Conservation (phyloP, 2,888 invertebrate genomes). For the Spodoptera picta region DNA sequence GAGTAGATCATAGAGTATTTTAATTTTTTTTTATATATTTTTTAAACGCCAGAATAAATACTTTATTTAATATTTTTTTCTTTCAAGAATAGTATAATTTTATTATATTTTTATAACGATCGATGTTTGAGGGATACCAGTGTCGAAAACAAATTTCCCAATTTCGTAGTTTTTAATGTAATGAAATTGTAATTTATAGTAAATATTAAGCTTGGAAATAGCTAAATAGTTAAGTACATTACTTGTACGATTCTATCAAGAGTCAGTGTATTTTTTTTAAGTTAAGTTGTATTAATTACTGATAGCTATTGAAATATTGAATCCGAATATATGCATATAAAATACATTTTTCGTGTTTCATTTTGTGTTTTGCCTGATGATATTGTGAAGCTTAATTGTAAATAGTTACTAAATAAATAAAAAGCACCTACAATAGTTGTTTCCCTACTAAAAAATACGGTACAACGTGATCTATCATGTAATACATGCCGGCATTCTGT, state of each 20-base stretch:
- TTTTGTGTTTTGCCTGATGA: slow-evolving; percentile 47
- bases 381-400: neutral
- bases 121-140: slow-evolving; percentile 52
- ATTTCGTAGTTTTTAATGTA: slow-evolving; percentile 75
- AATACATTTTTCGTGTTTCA: slow-evolving; percentile 76
- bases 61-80: slow-evolving; percentile 16
- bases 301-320: slow-evolving; percentile 87
- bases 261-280: slow-evolving; percentile 86
- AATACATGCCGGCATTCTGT: too few species aligned
- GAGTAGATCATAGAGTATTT: slow-evolving; percentile 12
- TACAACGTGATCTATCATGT: too few species aligned
- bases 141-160: slow-evolving; percentile 42
- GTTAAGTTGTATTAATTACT: slow-evolving; percentile 85
- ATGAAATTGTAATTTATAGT: slow-evolving; percentile 87
- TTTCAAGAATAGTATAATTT: slow-evolving; percentile 27
- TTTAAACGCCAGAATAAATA: slow-evolving; percentile 13
- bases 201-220: slow-evolving; percentile 85
- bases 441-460: too few species aligned
- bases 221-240: slow-evolving; percentile 81
- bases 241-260: slow-evolving; percentile 76
- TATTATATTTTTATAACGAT: slow-evolving; percentile 22
- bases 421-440: too few species aligned
- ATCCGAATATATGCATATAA: slow-evolving; percentile 88
- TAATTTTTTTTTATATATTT: neutral
- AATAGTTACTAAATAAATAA: neutral